Base-by-base conservation (phyloP, 2,888 invertebrate genomes). In the Molanna angustata region DNA sequence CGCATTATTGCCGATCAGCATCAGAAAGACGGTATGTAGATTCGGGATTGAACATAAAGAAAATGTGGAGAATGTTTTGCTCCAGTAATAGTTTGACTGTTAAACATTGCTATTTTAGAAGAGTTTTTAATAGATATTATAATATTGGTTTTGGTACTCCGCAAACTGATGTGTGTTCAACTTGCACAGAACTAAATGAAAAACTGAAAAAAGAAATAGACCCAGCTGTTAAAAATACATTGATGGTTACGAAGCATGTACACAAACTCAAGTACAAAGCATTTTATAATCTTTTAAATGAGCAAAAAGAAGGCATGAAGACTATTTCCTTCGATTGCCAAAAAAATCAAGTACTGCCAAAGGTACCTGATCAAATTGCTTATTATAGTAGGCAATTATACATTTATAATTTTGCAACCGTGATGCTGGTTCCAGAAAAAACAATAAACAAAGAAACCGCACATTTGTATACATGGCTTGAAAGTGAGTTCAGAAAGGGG, bases 311-410 rank as follows among this genome's bases (percentile, higher is more conserved):
- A 31, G 61, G 56, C 39, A 22, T 60, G 40, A 57, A 52, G 56
- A 62, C 60, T 16, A 49, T 66, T 20, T 62, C 61, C 11, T 64
- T 66, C 40, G 64, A 64, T 51, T 64, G 61, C 41, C 61, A 64
- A 57, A 61, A 61, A 52, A 62, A 62, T 40, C 27, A 61, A 33
- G 45, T 57, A 3, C 48, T 65, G 21, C 65, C 63, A 11, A 63
- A 63, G 46, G 54, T 66, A 14, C 65, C 66, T 1, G 67, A 67
- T 50, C 66, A 67, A 57, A 47, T 61, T 7, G 58, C 63, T 1
- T 68, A 69, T 43, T 69, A 65, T 59, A 57, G 59, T 18, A 58
- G 65, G 4, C 67, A 68, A 52, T 42, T 68, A 11, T 66, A 67
- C 52, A 43, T 58, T 4, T 67, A 65, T 49, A 69, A 68, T 55